Base-by-base conservation (phyloP, 2,888 invertebrate species). In the Cephus nigrinus region DNA sequence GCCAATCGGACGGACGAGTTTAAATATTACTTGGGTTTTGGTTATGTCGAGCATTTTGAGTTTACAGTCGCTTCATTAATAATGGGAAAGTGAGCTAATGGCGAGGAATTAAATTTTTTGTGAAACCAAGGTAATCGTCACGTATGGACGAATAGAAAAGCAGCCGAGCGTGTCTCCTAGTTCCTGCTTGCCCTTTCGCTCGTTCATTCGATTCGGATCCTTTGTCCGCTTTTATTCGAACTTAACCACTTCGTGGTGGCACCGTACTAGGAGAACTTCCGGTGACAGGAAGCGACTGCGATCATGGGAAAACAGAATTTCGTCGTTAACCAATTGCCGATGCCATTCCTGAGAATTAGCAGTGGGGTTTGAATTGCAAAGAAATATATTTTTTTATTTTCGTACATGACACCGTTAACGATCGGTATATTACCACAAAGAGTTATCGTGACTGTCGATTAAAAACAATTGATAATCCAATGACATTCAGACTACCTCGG, bases 81-180 rank as follows among this genome's bases (percentile, higher is more conserved):
- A 15, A 40, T 40, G 15, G 15, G 40, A 40, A 40, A 40, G 15
- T 40, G 40, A 15, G 15, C 40, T 40, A 40, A 40, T 40, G 40
- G 40, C 40, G 40, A 40, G 40, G 69, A 76, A 77, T 68, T 34
- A 76, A 73, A 12, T 68, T 34, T 32, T 32, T 33, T 12, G 40
- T 40, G 40, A 40, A 40, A 40, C 40, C 15, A 40, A 40, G 40
- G 40, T 40, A 40, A 40, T 40, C 40, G 40, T 40, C 15, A 40
- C 40, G 40, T 40, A 40, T 40, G 40, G 40, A 40, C 40, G 40
- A 40, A 40, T 15, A 15, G 15, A 40, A 15, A 40, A 40, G 40
- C 40, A 5, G 40, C 15, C 40, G 40, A 40, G 81, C 83, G 80
- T 78, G 79, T 81, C 82, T 83, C 83, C 83, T 35, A 31, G 75